These are phyloP conservation scores for Gopherus flavomarginatus DNA, from an alignment of 2,113 vertebrate species.

Conservation along the genomic window DNA sequence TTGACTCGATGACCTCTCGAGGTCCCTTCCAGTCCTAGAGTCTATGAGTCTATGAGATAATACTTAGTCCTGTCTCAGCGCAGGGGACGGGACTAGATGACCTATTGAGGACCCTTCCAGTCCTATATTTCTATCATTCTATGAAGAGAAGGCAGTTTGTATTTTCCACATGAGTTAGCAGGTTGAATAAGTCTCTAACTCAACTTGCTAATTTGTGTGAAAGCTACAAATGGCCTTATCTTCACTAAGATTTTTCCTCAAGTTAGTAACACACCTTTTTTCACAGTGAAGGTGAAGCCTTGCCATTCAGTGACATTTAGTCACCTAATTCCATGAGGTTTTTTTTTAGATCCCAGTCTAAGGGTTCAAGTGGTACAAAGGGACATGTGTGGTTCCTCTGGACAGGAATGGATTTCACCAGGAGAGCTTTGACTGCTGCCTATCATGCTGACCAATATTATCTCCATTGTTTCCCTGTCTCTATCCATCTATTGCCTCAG, in stretches of 20 bases:
- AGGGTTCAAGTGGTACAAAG: not conserved
- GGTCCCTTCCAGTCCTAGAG: too few relatives aligned
- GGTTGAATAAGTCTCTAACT: not conserved
- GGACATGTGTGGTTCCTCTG: not conserved
- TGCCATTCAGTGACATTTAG: not conserved
- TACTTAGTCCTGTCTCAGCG: not conserved
- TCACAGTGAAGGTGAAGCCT: not conserved
- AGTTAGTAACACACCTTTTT: not conserved
- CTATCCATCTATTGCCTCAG: not conserved
- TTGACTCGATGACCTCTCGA: too few relatives aligned
- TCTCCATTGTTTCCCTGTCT: not conserved
- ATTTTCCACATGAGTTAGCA: not conserved
- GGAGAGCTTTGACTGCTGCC: not conserved
- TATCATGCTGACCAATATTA: not conserved
- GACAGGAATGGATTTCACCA: not conserved
- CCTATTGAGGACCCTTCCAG: not conserved
- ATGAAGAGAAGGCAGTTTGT: not conserved
- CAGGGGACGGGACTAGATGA: not conserved
- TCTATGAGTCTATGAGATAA: not conserved
- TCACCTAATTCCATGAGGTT: not conserved
- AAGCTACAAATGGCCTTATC: not conserved
- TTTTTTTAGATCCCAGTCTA: not conserved
- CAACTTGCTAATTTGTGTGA: not conserved
- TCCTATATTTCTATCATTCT: not conserved
- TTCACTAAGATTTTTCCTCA: not conserved